phyloP scores from a whole-genome alignment of 2,797 vertebrate species.

The Leptoclinus maculatus region DNA sequence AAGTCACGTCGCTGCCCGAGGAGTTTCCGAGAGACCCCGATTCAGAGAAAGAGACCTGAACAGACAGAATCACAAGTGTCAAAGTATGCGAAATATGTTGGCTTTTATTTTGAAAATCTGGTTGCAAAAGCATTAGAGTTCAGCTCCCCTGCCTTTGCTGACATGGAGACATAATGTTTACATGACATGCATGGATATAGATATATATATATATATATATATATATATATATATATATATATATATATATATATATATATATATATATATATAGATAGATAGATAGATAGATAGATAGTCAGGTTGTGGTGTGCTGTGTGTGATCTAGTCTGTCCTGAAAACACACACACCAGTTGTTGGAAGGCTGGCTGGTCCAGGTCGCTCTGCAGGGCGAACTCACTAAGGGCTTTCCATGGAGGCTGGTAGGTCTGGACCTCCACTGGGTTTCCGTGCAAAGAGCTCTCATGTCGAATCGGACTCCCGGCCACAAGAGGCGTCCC shows the following conservation, averaged over 20 bases:
- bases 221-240: not conserved
- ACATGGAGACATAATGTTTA: not conserved
- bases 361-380: slow-evolving; percentile 98
- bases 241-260: too few relatives aligned
- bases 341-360: slow-evolving; percentile 92
- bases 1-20: slow-evolving; percentile 91
- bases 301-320: not conserved
- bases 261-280: too few relatives aligned
- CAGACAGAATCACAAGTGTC: not conserved
- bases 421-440: slow-evolving; percentile 99
- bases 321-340: slow-evolving; percentile 34
- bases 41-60: slow-evolving; percentile 92
- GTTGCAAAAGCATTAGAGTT: not conserved
- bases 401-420: slow-evolving; percentile 97
- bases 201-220: not conserved
- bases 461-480: slow-evolving; percentile 96
- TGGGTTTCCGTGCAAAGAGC: slow-evolving; percentile 91
- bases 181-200: not conserved
- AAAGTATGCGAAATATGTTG: not conserved
- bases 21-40: slow-evolving; percentile 92
- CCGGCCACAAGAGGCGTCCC: slow-evolving; percentile 96
- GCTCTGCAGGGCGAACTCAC: slow-evolving; percentile 96
- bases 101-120: slow-evolving; percentile 32
- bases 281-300: not conserved
- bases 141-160: not conserved